Percentiles rank a stretch among this genome's conserved stretches.
Evolutionary conservation across 2,113 vertebrate species (phyloP).

Genomic region (Scartelaos histophorus): DNA sequence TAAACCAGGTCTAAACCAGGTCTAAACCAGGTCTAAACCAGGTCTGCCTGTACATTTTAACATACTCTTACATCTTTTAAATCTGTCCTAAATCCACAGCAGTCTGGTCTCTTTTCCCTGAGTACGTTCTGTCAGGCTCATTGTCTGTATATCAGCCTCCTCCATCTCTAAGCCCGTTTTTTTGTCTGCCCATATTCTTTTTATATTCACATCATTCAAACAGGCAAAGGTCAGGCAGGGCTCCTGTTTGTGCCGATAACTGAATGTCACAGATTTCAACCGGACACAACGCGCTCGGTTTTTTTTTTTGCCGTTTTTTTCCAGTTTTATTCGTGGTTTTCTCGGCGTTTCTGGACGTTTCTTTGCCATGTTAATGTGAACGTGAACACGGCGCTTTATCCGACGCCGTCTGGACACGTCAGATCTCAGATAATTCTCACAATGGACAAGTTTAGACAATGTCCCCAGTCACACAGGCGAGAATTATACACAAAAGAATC

Average conservation of each 20-base stretch:
- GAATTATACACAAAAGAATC: neutral
- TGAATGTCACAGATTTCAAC: neutral
- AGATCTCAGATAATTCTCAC: neutral
- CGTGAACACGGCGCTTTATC: neutral
- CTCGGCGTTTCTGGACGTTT: neutral
- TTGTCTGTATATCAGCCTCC: neutral
- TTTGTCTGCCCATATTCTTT: neutral
- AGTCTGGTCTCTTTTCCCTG: neutral
- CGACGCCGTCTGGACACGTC: neutral
- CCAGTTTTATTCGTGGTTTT: neutral
- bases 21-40: too few relatives aligned
- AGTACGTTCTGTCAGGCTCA: neutral
- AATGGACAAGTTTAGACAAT: neutral
- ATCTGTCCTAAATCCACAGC: neutral
- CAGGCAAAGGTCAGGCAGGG: neutral
- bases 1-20: too few relatives aligned
- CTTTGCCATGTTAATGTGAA: neutral
- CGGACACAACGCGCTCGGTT: neutral
- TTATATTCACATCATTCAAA: neutral
- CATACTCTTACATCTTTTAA: too few relatives aligned
- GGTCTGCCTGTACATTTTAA: too few relatives aligned
- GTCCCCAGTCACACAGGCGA: neutral
- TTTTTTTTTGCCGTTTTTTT: neutral
- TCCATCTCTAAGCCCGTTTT: neutral
- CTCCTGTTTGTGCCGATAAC: neutral